Evolutionary conservation across 2,113 vertebrate species (phyloP), one percentile per base, ranked within the genome.

Genomic region (Sporophila hypoxantha): DNA sequence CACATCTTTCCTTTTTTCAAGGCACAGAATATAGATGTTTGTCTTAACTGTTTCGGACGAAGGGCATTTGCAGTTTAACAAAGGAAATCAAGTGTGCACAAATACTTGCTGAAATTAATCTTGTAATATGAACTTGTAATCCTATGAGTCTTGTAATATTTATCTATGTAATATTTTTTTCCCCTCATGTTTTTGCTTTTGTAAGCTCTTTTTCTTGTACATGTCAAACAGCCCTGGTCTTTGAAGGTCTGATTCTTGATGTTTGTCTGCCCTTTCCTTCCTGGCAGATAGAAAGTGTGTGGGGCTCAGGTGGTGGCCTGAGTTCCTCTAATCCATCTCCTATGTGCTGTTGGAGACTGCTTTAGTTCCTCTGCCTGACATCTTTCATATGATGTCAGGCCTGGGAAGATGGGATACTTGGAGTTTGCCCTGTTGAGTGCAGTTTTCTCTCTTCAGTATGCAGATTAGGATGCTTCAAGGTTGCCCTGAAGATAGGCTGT

Each of bases 111-210:
- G 23, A 49, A 88, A 62, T 71, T 15, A 80, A 34, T 84, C n/a
- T 74, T 80, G 6, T 41, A 69, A 23, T 41, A 32, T 26, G 23
- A 49, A 49, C 12, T 41, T 49, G 30, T 49, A 59, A 41, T 59
- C 25, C 44, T 59, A 0, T 4, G 23, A 76, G 44, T 80, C 34
- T 73, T 73, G 6, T 26, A 65, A 26, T 68, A 44, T 37, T 73
- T 82, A 23, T 42, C 26, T 71, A 3, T 12, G n/a, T n/a, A n/a
- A n/a, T n/a, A n/a, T 4, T 34, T 39, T 13, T 3, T 0, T 3
- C 1, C 4, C 8, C 6, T 27, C 10, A 26, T 23, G 10, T 37
- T 37, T 76, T 64, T 79, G 19, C 20, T 75, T 87, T 89, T 76
- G 14, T 79, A 62, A 74, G 20, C 16, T 55, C 13, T 66, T 59